Percentiles rank a stretch among this genome's conserved stretches.
Evolutionary conservation across 2,888 invertebrate species (phyloP).

Genomic region (Xanthia icteritia): DNA sequence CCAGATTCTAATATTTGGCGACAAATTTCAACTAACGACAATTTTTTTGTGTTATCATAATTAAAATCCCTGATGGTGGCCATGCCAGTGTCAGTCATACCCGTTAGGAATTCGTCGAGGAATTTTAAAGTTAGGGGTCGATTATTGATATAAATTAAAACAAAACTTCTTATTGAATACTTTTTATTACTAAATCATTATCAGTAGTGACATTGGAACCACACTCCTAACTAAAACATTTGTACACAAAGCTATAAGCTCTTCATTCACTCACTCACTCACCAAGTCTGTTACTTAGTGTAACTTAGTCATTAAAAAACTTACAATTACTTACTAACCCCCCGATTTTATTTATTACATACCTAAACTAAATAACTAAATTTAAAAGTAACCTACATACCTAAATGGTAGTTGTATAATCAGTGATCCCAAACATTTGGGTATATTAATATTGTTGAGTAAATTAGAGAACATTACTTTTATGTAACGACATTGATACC

Average conservation of each 20-base stretch:
- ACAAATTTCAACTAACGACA: no score
- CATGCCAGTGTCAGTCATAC: no score
- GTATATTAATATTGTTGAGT: conserved; percentile 24
- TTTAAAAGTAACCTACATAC: conserved; percentile 52
- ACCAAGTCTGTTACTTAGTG: conserved; percentile 58
- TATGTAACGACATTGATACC: conserved; percentile 27
- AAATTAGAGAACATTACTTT: conserved; percentile 12
- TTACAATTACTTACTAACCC: conserved; percentile 66
- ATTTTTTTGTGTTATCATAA: no score
- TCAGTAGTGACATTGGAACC: conserved; percentile 73
- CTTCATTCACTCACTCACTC: conserved; percentile 60
- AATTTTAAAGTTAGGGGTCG: no score
- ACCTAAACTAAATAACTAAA: conserved; percentile 44
- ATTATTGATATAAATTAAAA: conserved; percentile 44
- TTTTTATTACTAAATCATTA: conserved; percentile 77
- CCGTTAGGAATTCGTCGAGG: no score
- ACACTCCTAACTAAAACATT: conserved; percentile 73
- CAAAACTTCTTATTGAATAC: conserved; percentile 69
- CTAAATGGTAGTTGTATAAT: conserved; percentile 44
- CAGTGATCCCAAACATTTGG: conserved; percentile 23
- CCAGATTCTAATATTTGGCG: no score
- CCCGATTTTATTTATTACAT: conserved; percentile 63
- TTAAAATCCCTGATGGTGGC: no score
- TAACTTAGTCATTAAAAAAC: conserved; percentile 71
- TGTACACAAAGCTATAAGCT: conserved; percentile 76